A percentile compares a stretch with the other conserved stretches of the same genome.
Evolutionary conservation across 1,140 invertebrate species (phyloP).

Genomic region (Magallana angulata): DNA sequence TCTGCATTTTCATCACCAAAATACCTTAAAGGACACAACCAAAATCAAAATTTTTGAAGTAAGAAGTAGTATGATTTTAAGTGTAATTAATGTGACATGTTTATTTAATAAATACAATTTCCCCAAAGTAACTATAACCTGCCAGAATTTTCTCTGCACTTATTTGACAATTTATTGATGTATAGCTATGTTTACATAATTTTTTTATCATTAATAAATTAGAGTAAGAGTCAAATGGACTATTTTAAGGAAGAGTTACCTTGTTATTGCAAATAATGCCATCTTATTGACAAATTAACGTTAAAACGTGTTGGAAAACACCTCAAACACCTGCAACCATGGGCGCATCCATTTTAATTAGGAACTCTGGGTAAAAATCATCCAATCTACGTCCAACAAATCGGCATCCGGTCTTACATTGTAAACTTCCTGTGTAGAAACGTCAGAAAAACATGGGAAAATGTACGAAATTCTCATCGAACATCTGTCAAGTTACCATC

Average conservation of each 20-base stretch:
- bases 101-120: too few species aligned
- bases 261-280: constrained; percentile 63
- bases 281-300: constrained; percentile 46
- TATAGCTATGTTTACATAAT: too few species aligned
- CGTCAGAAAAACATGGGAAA: not conserved
- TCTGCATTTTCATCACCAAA: constrained; percentile 61
- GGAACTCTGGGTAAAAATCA: constrained; percentile 42
- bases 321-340: not conserved
- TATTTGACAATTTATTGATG: not conserved
- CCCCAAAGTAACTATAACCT: not conserved
- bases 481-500: constrained; percentile 21
- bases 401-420: constrained; percentile 45
- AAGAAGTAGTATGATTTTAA: too few species aligned
- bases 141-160: not conserved
- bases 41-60: too few species aligned
- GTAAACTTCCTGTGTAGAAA: constrained; percentile 51
- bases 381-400: constrained; percentile 64
- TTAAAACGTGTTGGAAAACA: not conserved
- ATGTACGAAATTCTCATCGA: constrained; percentile 39
- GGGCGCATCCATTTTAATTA: constrained; percentile 60
- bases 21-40: constrained; percentile 52
- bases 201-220: not conserved
- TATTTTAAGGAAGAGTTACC: constrained; percentile 47
- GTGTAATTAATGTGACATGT: too few species aligned
- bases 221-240: not conserved